These are phyloP conservation scores for Portevinia maculata DNA, from an alignment of 2,888 invertebrate genomes.

Conservation along the genomic window DNA sequence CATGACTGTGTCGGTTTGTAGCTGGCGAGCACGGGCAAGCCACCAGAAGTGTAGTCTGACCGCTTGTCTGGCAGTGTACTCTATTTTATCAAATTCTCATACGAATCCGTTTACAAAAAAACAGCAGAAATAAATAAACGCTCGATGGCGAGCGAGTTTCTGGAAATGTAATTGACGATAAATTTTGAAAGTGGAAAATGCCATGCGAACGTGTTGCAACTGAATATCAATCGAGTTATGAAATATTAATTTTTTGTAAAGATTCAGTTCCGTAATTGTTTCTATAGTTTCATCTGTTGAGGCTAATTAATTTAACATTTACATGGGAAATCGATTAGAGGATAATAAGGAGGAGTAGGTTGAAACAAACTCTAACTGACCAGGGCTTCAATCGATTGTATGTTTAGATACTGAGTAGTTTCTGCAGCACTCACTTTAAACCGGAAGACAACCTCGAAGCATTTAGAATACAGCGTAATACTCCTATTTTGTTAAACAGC, in stretches of 20 bases:
- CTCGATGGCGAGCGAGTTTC: neutral
- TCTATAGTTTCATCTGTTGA: conserved; percentile 35
- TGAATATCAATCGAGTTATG: conserved; percentile 68
- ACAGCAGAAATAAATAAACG: conserved; percentile 2
- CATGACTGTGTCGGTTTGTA: neutral
- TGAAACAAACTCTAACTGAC: no score
- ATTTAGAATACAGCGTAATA: no score
- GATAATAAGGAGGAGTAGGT: no score
- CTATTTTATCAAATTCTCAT: conserved; percentile 36
- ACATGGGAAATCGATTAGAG: neutral
- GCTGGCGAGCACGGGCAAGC: conserved; percentile 3
- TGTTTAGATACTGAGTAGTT: no score
- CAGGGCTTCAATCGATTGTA: no score
- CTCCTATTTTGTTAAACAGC: no score
- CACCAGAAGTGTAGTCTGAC: conserved; percentile 60
- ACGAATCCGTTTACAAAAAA: conserved; percentile 15
- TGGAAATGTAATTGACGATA: conserved; percentile 57
- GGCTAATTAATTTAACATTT: conserved; percentile 43
- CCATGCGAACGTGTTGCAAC: conserved; percentile 64
- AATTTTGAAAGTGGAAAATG: conserved; percentile 69
- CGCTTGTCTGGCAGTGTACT: conserved; percentile 68
- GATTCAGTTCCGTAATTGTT: conserved; percentile 17
- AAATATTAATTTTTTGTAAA: conserved; percentile 53
- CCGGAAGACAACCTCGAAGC: no score
- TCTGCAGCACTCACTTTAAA: no score